phyloP scores from a whole-genome alignment of 2,113 vertebrate genomes.

The Nyctibius bracteatus region DNA sequence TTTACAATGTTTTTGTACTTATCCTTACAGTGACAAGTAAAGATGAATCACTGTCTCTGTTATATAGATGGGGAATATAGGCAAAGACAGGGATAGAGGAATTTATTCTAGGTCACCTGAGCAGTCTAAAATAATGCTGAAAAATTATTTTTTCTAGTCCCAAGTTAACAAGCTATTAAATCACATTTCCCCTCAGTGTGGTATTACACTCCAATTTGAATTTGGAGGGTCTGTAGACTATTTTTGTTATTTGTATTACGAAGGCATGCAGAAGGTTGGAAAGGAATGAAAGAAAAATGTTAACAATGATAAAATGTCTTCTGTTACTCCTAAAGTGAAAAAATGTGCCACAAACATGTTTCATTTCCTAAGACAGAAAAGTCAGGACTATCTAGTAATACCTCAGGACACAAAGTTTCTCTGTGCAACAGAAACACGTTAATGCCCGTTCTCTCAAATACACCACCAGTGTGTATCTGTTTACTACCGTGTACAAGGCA shows the following conservation, averaged over 20 bases:
- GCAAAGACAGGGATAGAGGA: background rate
- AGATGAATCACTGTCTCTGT: background rate
- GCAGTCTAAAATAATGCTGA: constrained; percentile 20
- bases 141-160: constrained; percentile 46
- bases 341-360: background rate
- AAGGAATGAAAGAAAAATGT: background rate
- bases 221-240: background rate
- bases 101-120: constrained; percentile 37
- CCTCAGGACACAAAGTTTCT: background rate
- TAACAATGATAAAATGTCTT: background rate
- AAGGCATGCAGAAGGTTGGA: background rate
- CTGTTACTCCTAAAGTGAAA: background rate
- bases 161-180: constrained; percentile 53
- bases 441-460: background rate
- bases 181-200: constrained; percentile 5
- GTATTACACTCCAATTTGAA: background rate
- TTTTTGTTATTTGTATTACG: background rate
- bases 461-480: accelerated
- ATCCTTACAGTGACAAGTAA: background rate
- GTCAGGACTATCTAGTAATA: background rate
- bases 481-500: background rate
- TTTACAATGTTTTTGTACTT: background rate
- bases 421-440: background rate
- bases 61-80: constrained; percentile 14
- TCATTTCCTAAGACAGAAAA: background rate